Percentiles rank a stretch among this genome's conserved stretches.
Evolutionary conservation across 2,113 vertebrate genomes (phyloP).

Genomic region (Globicephala melas): DNA sequence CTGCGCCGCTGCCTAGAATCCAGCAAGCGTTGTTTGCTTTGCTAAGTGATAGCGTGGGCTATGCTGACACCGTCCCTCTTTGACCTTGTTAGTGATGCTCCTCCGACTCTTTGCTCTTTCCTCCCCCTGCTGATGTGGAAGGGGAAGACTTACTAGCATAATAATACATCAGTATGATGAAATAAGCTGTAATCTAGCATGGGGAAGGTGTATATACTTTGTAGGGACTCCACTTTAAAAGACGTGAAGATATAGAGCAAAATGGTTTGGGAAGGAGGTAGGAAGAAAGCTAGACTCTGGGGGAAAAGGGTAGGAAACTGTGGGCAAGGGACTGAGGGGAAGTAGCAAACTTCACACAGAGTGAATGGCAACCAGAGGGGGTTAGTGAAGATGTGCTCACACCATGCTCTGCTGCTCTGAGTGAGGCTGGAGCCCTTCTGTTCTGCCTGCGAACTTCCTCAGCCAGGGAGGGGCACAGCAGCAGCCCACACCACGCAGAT

Average conservation of each 20-base stretch:
- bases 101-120: background rate
- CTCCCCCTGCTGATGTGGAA: background rate
- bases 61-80: background rate
- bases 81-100: background rate
- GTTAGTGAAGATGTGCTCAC: no score
- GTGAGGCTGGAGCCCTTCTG: background rate
- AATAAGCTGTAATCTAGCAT: background rate
- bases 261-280: no score
- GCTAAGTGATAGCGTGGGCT: background rate
- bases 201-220: background rate
- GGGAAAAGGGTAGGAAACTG: no score
- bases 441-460: background rate
- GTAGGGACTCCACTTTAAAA: background rate
- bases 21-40: background rate
- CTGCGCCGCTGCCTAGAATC: background rate
- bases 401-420: background rate
- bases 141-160: background rate
- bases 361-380: no score
- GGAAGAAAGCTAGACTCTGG: no score
- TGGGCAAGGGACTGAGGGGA: no score
- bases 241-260: background rate
- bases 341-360: no score
- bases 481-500: background rate
- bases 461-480: background rate
- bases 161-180: background rate